A percentile compares a stretch with the other conserved stretches of the same genome.
Evolutionary conservation across 2,113 vertebrate species (phyloP).

Genomic region (Peromyscus californicus): DNA sequence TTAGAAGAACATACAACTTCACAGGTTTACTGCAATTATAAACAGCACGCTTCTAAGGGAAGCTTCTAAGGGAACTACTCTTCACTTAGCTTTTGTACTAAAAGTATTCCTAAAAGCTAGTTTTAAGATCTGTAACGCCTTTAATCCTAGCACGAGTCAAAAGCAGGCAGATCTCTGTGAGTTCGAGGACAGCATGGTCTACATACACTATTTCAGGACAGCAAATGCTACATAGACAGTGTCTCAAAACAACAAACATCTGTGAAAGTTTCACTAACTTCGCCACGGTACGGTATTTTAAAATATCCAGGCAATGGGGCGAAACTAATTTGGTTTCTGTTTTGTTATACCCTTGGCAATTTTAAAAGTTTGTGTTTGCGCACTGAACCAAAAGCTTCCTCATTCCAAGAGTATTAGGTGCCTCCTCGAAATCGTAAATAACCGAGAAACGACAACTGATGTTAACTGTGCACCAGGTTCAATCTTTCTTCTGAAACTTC

Average conservation of each 20-base stretch:
- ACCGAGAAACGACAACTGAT: neutral
- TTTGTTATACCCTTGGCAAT: neutral
- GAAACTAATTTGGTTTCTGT: neutral
- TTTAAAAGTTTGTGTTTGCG: neutral
- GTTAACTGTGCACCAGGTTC: neutral
- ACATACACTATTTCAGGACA: neutral
- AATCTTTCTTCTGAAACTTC: neutral
- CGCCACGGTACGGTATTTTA: neutral
- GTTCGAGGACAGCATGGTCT: neutral
- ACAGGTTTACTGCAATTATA: constrained; percentile 6
- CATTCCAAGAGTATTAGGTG: too few relatives aligned
- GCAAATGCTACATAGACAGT: neutral
- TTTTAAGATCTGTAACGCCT: neutral
- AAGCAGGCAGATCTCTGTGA: neutral
- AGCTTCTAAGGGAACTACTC: neutral
- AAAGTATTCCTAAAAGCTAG: neutral
- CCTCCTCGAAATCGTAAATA: neutral
- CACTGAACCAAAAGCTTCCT: neutral
- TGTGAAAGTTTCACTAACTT: neutral
- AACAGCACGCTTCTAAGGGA: neutral
- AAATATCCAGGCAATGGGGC: neutral
- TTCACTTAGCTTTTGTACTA: neutral
- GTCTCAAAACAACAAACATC: neutral
- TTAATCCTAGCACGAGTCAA: neutral
- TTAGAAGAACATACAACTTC: neutral